Evolutionary conservation across 37 sponge, comb jelly and placozoan species (phyloP).

Genomic region (Cladorhizidae sp.): DNA sequence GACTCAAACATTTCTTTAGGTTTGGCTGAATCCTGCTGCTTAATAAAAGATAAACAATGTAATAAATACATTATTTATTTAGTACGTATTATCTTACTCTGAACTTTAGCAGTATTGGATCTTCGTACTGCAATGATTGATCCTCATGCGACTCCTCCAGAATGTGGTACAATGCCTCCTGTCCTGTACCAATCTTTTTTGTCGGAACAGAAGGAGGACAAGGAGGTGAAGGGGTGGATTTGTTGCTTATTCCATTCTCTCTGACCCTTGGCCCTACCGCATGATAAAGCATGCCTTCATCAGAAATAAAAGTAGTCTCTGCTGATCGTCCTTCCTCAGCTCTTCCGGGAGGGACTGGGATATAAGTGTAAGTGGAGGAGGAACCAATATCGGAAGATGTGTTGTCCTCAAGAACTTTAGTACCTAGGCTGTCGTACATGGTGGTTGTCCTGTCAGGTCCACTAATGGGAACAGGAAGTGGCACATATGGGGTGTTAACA

Average conservation of each 20-base stretch:
- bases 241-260: not conserved
- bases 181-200: not conserved
- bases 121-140: too few relatives aligned
- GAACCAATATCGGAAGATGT: not conserved
- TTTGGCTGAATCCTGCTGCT: not conserved
- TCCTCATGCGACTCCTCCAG: not conserved
- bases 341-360: not conserved
- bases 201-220: too few relatives aligned
- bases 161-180: not conserved
- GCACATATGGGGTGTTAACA: too few relatives aligned
- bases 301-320: not conserved
- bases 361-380: not conserved
- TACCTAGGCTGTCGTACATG: not conserved
- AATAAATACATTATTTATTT: too few relatives aligned
- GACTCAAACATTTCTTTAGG: not conserved
- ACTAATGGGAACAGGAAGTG: too few relatives aligned
- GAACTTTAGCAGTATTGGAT: slow-evolving; percentile 9
- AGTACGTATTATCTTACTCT: not conserved
- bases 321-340: too few relatives aligned
- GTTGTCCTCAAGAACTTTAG: not conserved
- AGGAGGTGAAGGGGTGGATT: not conserved
- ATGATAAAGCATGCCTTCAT: not conserved
- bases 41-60: not conserved
- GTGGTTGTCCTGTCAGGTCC: not conserved
- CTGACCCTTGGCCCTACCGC: not conserved